phyloP scores from a whole-genome alignment of 2,113 vertebrate species.

The Patagioenas fasciata region DNA sequence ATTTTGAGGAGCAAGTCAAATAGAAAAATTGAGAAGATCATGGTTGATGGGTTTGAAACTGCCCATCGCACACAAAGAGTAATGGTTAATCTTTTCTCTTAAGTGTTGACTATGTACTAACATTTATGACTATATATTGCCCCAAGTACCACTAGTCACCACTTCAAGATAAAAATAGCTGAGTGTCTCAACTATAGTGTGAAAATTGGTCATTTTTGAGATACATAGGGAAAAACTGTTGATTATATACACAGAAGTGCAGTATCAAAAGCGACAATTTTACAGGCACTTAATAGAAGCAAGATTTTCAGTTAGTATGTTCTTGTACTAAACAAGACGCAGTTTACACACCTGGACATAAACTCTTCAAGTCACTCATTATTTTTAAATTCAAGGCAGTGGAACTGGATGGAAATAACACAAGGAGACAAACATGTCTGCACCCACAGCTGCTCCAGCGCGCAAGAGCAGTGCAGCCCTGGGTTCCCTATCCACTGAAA shows the following conservation, averaged over 20 bases:
- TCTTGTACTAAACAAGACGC: background rate
- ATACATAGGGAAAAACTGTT: background rate
- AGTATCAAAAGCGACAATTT: background rate
- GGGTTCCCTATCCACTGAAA: background rate
- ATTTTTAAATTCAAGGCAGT: background rate
- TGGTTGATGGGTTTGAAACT: background rate
- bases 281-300: background rate
- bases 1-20: background rate
- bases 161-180: background rate
- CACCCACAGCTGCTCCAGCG: accelerated
- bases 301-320: background rate
- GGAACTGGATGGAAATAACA: background rate
- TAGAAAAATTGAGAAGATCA: background rate
- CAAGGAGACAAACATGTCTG: background rate
- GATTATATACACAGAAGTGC: background rate
- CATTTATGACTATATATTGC: background rate
- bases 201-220: background rate
- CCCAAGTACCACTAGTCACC: background rate
- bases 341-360: background rate
- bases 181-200: background rate
- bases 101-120: background rate
- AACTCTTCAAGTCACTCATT: background rate
- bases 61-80: background rate
- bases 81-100: background rate
- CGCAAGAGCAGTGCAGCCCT: background rate